Evolutionary conservation across 2,113 vertebrate genomes (phyloP), one percentile per base, ranked within the genome.

Genomic region (Carassius auratus): DNA sequence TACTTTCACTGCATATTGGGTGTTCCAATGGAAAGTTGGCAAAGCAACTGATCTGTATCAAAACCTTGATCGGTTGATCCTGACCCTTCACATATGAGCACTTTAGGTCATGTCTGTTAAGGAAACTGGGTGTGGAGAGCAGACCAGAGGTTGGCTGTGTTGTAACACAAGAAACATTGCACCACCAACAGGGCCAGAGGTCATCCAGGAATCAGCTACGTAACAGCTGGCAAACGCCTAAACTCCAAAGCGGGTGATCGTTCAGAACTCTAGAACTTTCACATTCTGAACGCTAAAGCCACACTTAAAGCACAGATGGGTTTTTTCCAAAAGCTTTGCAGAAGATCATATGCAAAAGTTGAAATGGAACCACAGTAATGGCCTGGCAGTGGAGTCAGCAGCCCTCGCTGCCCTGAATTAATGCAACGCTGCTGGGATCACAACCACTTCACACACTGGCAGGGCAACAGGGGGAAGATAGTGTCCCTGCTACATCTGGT

Each of bases 291-390:
- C 52, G 8, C 30, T 48, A 38, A 64, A 77, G 61, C 55, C 17
- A 2, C 8, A 42, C 26, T 75, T 81, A 14, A 14, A 79, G 42
- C 1, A 26, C 42, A 30, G 15, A 45, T 59, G 77, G 59, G 66
- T 78, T 86, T 45, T 48, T 48, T 48, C 45, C 45, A 48, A 48
- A 12, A 48, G 45, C 10, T 12, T 48, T 48, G 84, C 38, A 83
- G 0, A 38, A 75, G 89, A 89, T 93, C 88, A 86, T 86, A 90
- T 92, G 90, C 89, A 48, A 90, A 89, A 94, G 91, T 93, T 93
- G 91, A 93, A 93, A 92, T 86, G 87, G 87, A 90, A 94, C 94
- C 94, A 21, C 95, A 95, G 94, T 94, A 94, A 94, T 94, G 93
- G 91, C 81, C 89, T 64, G 87, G 91, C 90, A 93, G 92, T 91